Percentiles rank a stretch among this genome's conserved stretches.
phyloP scores from a whole-genome alignment of 2,888 invertebrate species.

The Meloe dianella region DNA sequence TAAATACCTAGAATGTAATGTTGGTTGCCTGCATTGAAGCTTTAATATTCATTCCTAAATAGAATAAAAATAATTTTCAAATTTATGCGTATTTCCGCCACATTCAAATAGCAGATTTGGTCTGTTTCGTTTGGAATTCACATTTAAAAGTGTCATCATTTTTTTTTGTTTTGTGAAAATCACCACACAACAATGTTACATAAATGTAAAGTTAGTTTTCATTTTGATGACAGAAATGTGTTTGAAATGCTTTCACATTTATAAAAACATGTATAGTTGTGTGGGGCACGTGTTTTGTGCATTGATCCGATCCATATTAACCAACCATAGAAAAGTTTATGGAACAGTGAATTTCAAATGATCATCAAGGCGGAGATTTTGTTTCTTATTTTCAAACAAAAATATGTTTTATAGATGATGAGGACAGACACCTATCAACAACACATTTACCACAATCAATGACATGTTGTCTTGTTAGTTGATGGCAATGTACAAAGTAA shows the following conservation, averaged over 20 bases:
- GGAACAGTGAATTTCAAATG: slow-evolving; percentile 39
- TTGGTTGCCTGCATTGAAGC: not conserved
- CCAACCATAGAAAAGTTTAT: slow-evolving; percentile 41
- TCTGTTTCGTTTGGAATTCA: not conserved
- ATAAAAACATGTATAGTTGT: slow-evolving; percentile 20
- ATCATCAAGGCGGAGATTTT: slow-evolving; percentile 40
- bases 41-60: not conserved
- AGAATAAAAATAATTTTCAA: not conserved
- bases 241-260: not conserved
- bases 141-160: too few species aligned
- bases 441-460: not conserved
- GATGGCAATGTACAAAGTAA: not conserved
- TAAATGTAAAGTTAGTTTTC: not conserved
- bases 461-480: not conserved
- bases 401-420: not conserved
- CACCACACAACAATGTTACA: slow-evolving; percentile 2
- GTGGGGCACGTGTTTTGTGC: slow-evolving; percentile 43
- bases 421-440: slow-evolving; percentile 8
- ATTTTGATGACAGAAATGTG: not conserved
- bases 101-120: not conserved
- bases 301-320: slow-evolving; percentile 41
- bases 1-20: not conserved
- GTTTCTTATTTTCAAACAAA: not conserved
- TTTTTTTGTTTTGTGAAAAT: too few species aligned
- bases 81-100: not conserved